A percentile compares a stretch with the other conserved stretches of the same genome.
phyloP scores from a whole-genome alignment of 2,113 vertebrate genomes.

The Plestiodon gilberti region DNA sequence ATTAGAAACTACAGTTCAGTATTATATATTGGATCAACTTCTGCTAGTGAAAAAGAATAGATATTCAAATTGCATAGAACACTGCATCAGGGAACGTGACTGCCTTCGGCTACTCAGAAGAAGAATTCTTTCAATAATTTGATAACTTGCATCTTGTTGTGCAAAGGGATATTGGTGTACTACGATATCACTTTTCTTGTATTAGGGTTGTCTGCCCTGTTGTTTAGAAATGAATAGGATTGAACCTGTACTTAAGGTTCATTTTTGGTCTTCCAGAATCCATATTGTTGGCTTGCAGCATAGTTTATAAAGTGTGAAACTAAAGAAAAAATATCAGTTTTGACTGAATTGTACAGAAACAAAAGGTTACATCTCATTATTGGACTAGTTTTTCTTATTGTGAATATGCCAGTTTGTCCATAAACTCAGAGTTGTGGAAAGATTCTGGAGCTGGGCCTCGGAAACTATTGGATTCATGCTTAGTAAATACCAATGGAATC shows the following conservation, averaged over 20 bases:
- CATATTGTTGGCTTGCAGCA: neutral
- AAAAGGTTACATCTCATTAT: neutral
- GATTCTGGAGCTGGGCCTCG: neutral
- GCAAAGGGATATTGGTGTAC: neutral
- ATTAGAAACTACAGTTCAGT: neutral
- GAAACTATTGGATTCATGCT: neutral
- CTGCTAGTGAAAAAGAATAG: neutral
- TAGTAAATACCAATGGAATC: neutral
- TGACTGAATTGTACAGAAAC: too few species aligned
- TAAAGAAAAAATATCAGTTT: neutral
- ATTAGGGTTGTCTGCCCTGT: neutral
- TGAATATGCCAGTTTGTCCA: rapidly evolving
- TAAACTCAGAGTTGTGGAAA: too few species aligned
- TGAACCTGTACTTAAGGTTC: neutral
- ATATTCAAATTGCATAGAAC: neutral
- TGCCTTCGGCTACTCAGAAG: neutral
- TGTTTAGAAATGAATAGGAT: neutral
- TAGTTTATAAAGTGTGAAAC: neutral
- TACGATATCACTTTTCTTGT: neutral
- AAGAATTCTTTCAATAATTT: neutral
- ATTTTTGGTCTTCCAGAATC: neutral
- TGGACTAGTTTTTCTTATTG: neutral
- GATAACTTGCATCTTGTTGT: neutral
- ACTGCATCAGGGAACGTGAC: neutral
- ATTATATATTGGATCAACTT: neutral